Conservation (phyloP, 2,888 invertebrate species). For the Pycnomerus fuliginosus region DNA sequence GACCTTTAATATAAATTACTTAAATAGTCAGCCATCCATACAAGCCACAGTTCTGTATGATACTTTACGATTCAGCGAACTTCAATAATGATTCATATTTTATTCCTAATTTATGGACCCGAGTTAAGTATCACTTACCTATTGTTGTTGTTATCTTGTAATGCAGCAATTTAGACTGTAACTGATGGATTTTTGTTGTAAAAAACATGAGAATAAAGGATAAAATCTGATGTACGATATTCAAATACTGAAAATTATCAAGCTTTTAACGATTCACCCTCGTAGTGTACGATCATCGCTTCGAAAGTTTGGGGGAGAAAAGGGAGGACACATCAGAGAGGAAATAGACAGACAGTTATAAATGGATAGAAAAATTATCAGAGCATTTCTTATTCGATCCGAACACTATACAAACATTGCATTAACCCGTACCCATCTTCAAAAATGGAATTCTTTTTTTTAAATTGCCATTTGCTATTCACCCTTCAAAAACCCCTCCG, state of each 20-base stretch:
- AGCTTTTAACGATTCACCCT: constrained; percentile 48
- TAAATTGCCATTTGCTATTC: constrained; percentile 29
- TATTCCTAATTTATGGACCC: no score
- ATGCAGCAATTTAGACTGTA: no score
- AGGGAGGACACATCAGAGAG: constrained; percentile 53
- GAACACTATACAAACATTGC: constrained; percentile 32
- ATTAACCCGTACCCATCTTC: constrained; percentile 19
- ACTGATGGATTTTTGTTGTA: no score
- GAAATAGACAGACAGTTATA: constrained; percentile 70
- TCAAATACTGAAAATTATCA: constrained; percentile 45
- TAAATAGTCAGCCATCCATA: no score
- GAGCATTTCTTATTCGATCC: constrained; percentile 57
- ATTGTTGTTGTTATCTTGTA: no score
- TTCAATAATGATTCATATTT: no score
- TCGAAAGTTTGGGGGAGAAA: constrained; percentile 21
- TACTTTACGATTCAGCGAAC: no score
- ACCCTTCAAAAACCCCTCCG: constrained; percentile 5
- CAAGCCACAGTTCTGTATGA: no score
- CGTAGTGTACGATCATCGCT: constrained; percentile 36
- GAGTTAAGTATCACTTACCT: no score
- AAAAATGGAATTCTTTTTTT: constrained; percentile 19
- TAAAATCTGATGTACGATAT: constrained; percentile 44
- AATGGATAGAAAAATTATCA: constrained; percentile 71
- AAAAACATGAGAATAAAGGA: no score
- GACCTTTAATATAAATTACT: no score